Base-by-base conservation (phyloP, 1,140 invertebrate species). In the Nymphalis io region DNA sequence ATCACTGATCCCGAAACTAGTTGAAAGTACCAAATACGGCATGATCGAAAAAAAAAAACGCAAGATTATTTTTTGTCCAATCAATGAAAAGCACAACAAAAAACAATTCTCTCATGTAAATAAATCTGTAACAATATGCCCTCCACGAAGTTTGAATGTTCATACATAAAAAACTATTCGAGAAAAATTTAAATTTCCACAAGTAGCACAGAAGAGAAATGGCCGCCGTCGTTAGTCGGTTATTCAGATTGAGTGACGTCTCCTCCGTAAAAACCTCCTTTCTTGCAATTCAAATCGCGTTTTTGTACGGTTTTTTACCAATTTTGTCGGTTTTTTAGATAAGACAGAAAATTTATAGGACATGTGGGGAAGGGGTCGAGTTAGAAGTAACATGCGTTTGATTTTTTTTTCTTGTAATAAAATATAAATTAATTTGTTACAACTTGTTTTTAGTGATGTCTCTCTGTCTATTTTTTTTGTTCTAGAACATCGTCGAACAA, bases 121-220 rank as follows among this genome's bases (percentile, higher is more conserved):
- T 90, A 86, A 84, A 84, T 83, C 80, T 76, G 78, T 68, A 80
- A 82, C 88, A 80, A 80, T 87, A 82, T 82, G 85, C 68, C 87
- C 81, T 84, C 87, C 87, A 75, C 76, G 78, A 61, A 76, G 87
- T 72, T 63, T 20, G 44, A 13, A 39, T 20, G 60, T 63, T 16
- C 44, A 63, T n/a, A 55, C 5, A 12, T 27, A 63, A 63, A 63
- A 63, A 63, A 63, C 27, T 38, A 51, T 16, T n/a, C 27, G 46
- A 55, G 70, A 53, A 76, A 87, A 85, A 85, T 84, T 84, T 82
- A 83, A 88, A 88, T 84, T 78, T 87, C 76, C 66, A 63, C 15
- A 53, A 57, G 67, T 42, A 55, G 48, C 48, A 61, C 65, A 71
- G 74, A 79, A 87, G 83, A 86, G 81, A 81, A 85, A 88, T 88